phyloP scores from a whole-genome alignment of 2,113 vertebrate genomes.

The Thamnaconus septentrionalis region DNA sequence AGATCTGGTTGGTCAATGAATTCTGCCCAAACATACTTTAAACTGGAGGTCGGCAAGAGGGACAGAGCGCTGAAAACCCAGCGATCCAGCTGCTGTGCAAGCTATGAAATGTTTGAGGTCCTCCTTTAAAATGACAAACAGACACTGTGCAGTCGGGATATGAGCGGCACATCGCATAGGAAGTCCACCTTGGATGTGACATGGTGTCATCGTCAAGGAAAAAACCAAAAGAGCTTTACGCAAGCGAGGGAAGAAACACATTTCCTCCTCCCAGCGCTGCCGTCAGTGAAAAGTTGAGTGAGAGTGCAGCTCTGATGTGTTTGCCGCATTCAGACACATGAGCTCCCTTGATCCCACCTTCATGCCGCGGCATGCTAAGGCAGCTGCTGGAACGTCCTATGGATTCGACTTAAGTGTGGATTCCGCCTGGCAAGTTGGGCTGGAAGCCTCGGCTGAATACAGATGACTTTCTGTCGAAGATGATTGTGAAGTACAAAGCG shows the following conservation, averaged over 20 bases:
- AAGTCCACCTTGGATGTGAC: too few species aligned
- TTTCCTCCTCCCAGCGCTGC: constrained; percentile 1
- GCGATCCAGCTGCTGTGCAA: too few species aligned
- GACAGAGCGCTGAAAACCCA: too few species aligned
- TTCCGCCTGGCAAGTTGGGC: constrained; percentile 12
- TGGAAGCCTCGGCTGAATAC: constrained; percentile 11
- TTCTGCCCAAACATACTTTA: constrained; percentile 4
- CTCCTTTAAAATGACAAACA: too few species aligned
- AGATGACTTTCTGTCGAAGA: constrained; percentile 24
- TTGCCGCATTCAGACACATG: constrained; percentile 24
- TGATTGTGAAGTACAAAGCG: constrained; percentile 40
- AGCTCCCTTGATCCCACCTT: constrained; percentile 45
- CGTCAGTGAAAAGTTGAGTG: constrained; percentile 44
- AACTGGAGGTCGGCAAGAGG: not conserved
- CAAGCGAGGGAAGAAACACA: constrained; percentile 4
- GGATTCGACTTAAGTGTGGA: constrained; percentile 42
- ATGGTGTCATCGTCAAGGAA: too few species aligned
- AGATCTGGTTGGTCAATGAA: constrained; percentile 5
- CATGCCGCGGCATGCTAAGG: constrained; percentile 39
- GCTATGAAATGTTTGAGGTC: too few species aligned
- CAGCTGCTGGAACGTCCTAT: constrained; percentile 31
- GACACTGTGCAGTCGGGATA: too few species aligned
- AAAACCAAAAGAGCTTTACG: constrained; percentile 8
- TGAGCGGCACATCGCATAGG: too few species aligned
- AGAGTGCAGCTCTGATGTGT: constrained; percentile 41